Base-by-base conservation (phyloP, 2,113 vertebrate genomes). In the Onychostruthus taczanowskii region DNA sequence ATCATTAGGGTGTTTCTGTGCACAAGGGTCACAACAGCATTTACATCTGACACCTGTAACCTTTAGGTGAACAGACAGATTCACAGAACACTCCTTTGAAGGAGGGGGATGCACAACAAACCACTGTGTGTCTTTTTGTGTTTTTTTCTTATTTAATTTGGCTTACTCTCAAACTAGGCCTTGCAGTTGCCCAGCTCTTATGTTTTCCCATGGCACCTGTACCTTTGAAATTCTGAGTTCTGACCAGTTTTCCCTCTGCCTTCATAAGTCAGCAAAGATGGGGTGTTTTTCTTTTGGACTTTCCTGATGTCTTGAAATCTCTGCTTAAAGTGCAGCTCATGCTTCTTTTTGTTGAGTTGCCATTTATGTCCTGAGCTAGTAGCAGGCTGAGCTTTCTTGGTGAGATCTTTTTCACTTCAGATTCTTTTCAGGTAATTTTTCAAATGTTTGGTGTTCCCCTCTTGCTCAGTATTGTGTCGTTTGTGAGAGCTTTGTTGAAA, bases 31-130 rank as follows among this genome's bases (percentile, higher is more conserved):
- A 66, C 72, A 90, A 64, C 16, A 21, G 23, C n/a, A 18, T 59
- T 90, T 68, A 49, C 16, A 8, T 89, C 89, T 86, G 59, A 16
- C 47, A 68, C 55, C 58, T 86, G 68, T 84, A 91, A 81, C 61
- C 69, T 68, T 83, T 72, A 92, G 28, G 70, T 58, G 35, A 67
- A 52, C 85, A 70, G n/a, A 24, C 18, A 56, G 49, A 86, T 66
- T 77, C 68, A 80, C 59, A 56, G 61, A 86, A 39, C 5, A 1
- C 3, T 47, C 10, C 17, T 81, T 53, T 61, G 76, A 77, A 83
- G 35, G 33, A 63, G 18, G 16, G 3, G 55, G 19, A 23, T 53
- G 50, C 10, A 24, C 16, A 27, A 8, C 13, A 61, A 93, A 55
- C 30, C 16, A n/a, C 17, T 0, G 0, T 33, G 41, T 66, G 17